Percentiles rank a stretch among this genome's conserved stretches.
Conservation (phyloP, 2,113 vertebrate genomes). For the Leptodactylus fuscus region DNA sequence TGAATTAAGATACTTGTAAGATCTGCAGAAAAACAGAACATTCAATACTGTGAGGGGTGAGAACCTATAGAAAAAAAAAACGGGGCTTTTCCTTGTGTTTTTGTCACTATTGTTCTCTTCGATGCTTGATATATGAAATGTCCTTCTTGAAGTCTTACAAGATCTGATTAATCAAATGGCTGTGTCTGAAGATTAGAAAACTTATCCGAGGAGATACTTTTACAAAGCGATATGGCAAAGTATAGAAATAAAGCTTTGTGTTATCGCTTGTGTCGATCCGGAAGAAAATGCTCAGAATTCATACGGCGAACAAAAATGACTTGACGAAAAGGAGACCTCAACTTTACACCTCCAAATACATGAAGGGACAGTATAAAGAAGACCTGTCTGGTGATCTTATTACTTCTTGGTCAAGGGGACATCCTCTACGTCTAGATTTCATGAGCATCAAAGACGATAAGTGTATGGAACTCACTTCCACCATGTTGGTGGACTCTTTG, state of each 20-base stretch:
- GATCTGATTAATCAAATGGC: slow-evolving; percentile 21
- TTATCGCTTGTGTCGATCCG: background rate
- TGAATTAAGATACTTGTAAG: slow-evolving; percentile 55
- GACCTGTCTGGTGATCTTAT: too few relatives aligned
- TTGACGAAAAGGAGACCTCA: background rate
- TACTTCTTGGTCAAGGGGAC: too few relatives aligned
- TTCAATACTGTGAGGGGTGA: slow-evolving; percentile 29
- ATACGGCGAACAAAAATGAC: background rate
- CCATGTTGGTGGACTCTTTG: too few relatives aligned
- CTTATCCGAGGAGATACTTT: background rate
- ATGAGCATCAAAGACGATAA: too few relatives aligned
- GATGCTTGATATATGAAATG: slow-evolving; percentile 32
- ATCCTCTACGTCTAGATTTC: too few relatives aligned
- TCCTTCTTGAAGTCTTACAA: background rate
- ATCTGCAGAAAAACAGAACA: slow-evolving; percentile 3
- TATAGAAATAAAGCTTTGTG: background rate
- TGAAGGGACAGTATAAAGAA: too few relatives aligned
- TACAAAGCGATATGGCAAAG: background rate
- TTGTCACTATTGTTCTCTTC: background rate
- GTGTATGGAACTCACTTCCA: too few relatives aligned
- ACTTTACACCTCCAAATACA: background rate
- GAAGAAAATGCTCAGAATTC: background rate
- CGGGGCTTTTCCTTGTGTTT: background rate
- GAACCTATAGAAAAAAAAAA: slow-evolving; percentile 39
- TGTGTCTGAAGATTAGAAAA: slow-evolving; percentile 5